Base-by-base conservation (phyloP, 2,113 vertebrate genomes). In the Carassius auratus region DNA sequence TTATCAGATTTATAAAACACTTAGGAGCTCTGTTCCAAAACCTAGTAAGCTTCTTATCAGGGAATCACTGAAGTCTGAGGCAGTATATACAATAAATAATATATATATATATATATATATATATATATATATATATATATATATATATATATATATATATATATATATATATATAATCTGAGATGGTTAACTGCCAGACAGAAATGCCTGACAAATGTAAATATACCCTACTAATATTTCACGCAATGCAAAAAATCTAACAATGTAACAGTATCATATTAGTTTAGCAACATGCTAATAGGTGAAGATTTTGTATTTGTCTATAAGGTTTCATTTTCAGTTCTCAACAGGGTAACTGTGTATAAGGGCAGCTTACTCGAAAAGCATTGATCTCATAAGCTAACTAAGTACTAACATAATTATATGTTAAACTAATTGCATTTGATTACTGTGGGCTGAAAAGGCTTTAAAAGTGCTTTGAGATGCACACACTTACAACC, bases 401-500 rank as follows among this genome's bases (percentile, higher is more conserved):
- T 78, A 36, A 26, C 21, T 75, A 76, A 9, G 23, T 57, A 17
- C 52, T 57, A 33, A 33, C 8, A 19, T 33, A 33, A 76, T 55
- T 57, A 52, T 61, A 30, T 36, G 10, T 59, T n/a, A n/a, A 19
- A 36, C 6, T 21, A 77, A 21, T 10, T 55, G 14, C 14, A 55
- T 55, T 55, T 19, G 2, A 55, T 2, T 55, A 55, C 52, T 55
- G 52, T 0, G 52, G 15, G 50, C 50, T 52, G 50, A 52, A 57
- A 57, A 19, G 75, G 8, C 26, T 57, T 57, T 21, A 21, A 55
- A 57, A 10, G 42, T 36, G 73, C 21, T 59, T 33, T 26, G 12
- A 76, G 76, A 14, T 81, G 62, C 23, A 73, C 77, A 38, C 45
- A 42, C 1, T 17, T 57, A 85, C 19, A 30, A 6, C 17, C 85